Evolutionary conservation across 2,797 vertebrate genomes (phyloP).

Genomic region (Sebastes vulpes): DNA sequence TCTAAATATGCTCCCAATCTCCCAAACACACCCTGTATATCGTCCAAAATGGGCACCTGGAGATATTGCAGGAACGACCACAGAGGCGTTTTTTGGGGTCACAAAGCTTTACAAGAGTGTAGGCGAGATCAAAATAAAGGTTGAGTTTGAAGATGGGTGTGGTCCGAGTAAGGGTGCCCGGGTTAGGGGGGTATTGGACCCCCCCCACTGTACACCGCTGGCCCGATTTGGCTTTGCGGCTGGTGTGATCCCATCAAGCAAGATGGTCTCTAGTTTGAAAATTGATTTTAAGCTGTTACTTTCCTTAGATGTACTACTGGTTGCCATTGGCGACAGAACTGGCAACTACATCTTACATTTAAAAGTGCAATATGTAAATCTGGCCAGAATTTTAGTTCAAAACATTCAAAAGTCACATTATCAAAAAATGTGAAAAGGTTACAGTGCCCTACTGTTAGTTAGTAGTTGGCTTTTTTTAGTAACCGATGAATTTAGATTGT

Average conservation of each 20-base stretch:
- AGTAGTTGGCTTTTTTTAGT: too few relatives aligned
- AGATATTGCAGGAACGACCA: too few relatives aligned
- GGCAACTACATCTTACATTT: background rate
- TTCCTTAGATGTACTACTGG: background rate
- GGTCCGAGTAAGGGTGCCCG: background rate
- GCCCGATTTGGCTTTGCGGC: background rate
- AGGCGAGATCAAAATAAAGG: background rate
- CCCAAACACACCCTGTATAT: background rate
- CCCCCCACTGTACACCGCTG: too few relatives aligned
- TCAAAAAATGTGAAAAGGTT: background rate
- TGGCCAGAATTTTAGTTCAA: background rate
- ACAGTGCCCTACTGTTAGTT: too few relatives aligned
- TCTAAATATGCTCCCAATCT: background rate
- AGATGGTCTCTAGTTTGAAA: background rate
- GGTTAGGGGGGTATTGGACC: fast-evolving
- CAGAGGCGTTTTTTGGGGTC: too few relatives aligned
- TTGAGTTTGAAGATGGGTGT: background rate
- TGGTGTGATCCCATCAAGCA: background rate
- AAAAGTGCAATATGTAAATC: background rate
- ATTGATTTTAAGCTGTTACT: background rate
- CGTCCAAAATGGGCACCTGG: background rate
- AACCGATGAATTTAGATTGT: too few relatives aligned
- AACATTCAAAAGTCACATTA: background rate
- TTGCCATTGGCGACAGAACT: background rate
- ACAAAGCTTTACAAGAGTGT: background rate